phyloP scores from a whole-genome alignment of 92 coral and sea anemone species.

The Plumapathes pennacea region DNA sequence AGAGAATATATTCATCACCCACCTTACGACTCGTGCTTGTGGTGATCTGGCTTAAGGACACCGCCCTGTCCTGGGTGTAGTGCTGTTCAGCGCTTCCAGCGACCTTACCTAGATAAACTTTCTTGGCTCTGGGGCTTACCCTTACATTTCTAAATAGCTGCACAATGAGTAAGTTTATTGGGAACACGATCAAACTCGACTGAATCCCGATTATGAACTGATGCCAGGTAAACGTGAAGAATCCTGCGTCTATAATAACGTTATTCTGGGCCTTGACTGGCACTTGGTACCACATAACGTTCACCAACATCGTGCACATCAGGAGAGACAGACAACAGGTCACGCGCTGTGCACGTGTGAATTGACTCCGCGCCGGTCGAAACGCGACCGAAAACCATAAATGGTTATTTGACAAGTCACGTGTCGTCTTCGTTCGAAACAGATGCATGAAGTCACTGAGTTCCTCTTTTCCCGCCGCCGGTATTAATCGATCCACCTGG shows the following conservation, averaged over 20 bases:
- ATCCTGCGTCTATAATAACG: conserved; percentile 73
- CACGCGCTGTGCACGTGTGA: conserved; percentile 93
- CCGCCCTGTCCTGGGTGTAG: conserved; percentile 6
- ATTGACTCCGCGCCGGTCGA: conserved; percentile 93
- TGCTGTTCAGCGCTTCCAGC: conserved; percentile 2
- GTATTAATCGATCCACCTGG: conserved; percentile 86
- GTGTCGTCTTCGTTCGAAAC: conserved; percentile 76
- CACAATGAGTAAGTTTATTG: conserved; percentile 84
- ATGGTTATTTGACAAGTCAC: conserved; percentile 92
- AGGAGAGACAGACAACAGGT: conserved; percentile 87
- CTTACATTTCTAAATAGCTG: conserved; percentile 76
- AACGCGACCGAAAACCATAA: conserved; percentile 96
- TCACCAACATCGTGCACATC: conserved; percentile 84
- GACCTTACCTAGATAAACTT: conserved; percentile 40
- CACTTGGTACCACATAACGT: conserved; percentile 78
- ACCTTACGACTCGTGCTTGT: too few species aligned
- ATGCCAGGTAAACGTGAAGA: conserved; percentile 78
- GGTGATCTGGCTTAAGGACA: conserved; percentile 50
- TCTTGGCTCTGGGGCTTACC: conserved; percentile 62
- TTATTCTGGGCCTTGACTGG: conserved; percentile 56
- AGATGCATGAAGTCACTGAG: conserved; percentile 85
- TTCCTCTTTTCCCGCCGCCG: conserved; percentile 93
- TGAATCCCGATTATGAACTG: conserved; percentile 82
- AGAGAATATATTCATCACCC: too few species aligned
- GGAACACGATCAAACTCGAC: conserved; percentile 89